A percentile compares a stretch with the other conserved stretches of the same genome.
phyloP scores from a whole-genome alignment of 2,113 vertebrate genomes.

The sheep (Ovis aries) region ARS-UI_Ramb_v3.0 NC_056055.1:177559001-177559500 shows the following conservation, averaged over 20 bases:
- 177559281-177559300: not conserved
- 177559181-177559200: not conserved
- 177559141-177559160: not conserved
- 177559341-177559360: not conserved
- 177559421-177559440: too few species aligned
- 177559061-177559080: too few species aligned
- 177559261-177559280: not conserved
- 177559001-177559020: too few species aligned
- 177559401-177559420: not conserved
- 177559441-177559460: not conserved
- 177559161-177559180: not conserved
- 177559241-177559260: not conserved
- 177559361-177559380: not conserved
- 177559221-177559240: not conserved
- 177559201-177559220: not conserved
- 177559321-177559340: not conserved
- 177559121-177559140: not conserved
- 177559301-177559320: not conserved
- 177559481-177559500: slow-evolving; percentile 29
- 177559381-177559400: not conserved
- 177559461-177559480: slow-evolving; percentile 46
- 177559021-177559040: too few species aligned
- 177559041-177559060: too few species aligned
- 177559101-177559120: not conserved
- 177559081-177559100: too few species aligned